Percentiles rank a stretch among this genome's conserved stretches.
Conservation (phyloP, 1,140 invertebrate species). For the Physella acuta region DNA sequence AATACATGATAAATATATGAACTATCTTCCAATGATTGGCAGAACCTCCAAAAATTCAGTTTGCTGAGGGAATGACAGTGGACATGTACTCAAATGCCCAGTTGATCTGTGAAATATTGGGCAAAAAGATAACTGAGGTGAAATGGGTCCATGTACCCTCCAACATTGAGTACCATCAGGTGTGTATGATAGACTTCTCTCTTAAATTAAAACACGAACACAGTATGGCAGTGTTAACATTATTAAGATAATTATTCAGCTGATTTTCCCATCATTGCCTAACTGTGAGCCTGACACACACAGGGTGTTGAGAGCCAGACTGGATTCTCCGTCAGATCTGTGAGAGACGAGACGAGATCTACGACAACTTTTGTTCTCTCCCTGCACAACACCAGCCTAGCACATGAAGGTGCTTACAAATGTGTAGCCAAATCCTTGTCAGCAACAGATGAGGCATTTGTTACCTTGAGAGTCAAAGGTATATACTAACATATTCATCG, state of each 20-base stretch:
- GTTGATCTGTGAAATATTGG: background rate
- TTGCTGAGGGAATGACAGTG: background rate
- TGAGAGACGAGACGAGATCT: conserved; percentile 3
- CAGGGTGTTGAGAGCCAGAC: conserved; percentile 5
- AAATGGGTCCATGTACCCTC: background rate
- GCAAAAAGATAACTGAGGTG: background rate
- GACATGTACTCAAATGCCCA: background rate
- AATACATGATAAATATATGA: background rate
- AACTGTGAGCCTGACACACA: background rate
- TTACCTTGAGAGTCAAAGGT: conserved; percentile 17
- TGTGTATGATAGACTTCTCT: background rate
- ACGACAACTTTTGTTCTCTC: background rate
- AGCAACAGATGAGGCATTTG: conserved; percentile 5
- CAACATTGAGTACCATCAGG: background rate
- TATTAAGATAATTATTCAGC: background rate
- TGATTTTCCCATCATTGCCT: background rate
- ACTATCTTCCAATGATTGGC: background rate
- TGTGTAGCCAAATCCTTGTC: conserved; percentile 19
- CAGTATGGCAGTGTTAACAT: background rate
- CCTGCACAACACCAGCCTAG: background rate
- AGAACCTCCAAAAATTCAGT: conserved; percentile 1
- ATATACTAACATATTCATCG: background rate
- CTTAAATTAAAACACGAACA: background rate
- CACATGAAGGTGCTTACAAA: conserved; percentile 10
- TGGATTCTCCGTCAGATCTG: background rate